These are phyloP conservation scores for Panthera uncia DNA, from an alignment of 2,113 vertebrate species.

Conservation along the genomic window DNA sequence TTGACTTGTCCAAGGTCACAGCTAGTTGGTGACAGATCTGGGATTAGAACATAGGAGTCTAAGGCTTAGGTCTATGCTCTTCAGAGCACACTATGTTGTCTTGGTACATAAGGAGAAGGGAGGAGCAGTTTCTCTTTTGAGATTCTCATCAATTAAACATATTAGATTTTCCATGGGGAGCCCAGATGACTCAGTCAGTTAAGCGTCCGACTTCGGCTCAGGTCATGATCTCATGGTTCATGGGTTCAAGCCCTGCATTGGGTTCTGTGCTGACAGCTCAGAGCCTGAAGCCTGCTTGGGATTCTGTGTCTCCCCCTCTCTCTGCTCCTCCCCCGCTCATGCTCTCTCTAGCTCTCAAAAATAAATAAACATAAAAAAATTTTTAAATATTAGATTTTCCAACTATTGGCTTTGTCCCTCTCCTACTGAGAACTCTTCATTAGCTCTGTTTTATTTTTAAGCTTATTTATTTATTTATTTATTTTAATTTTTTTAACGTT, in stretches of 20 bases:
- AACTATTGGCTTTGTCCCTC: background rate
- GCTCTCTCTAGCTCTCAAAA: too few relatives aligned
- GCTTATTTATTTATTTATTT: too few relatives aligned
- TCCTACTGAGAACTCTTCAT: background rate
- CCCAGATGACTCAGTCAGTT: too few relatives aligned
- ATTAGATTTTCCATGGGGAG: background rate
- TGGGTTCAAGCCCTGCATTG: too few relatives aligned
- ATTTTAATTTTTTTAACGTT: too few relatives aligned
- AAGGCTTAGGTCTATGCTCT: background rate
- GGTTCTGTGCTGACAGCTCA: too few relatives aligned
- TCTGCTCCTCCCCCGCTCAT: too few relatives aligned
- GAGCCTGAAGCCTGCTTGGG: too few relatives aligned
- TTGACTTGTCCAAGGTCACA: background rate
- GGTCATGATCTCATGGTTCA: too few relatives aligned
- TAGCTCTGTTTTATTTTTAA: background rate
- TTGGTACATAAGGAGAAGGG: background rate
- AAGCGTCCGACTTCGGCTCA: too few relatives aligned
- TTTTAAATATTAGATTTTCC: background rate
- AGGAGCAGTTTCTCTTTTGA: background rate
- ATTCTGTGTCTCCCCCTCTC: too few relatives aligned
- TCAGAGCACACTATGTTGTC: background rate
- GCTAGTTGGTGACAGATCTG: background rate
- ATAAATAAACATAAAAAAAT: too few relatives aligned
- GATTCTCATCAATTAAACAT: background rate
- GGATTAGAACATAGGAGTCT: background rate